phyloP scores from a whole-genome alignment of 2,888 invertebrate genomes.

The Ptychoptera albimana region DNA sequence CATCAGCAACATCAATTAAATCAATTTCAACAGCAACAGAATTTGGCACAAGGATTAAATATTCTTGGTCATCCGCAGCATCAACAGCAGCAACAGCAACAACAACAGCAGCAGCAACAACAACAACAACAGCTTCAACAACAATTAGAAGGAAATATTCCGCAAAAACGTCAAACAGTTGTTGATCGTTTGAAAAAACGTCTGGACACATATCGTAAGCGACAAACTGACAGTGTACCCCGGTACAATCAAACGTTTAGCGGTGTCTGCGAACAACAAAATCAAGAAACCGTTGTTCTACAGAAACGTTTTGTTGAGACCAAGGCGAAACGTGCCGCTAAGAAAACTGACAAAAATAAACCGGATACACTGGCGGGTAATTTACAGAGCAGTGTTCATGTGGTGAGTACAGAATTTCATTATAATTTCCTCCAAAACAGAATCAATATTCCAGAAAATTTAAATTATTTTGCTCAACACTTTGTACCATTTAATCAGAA shows the following conservation, averaged over 20 bases:
- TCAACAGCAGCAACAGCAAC: slow-evolving; percentile 40
- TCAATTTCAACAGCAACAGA: slow-evolving; percentile 24
- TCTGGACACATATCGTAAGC: slow-evolving; percentile 72
- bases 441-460: not conserved
- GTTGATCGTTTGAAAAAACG: slow-evolving; percentile 73
- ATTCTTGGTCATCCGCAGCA: slow-evolving; percentile 22
- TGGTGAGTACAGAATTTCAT: slow-evolving; percentile 39
- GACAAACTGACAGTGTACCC: slow-evolving; percentile 73
- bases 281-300: slow-evolving; percentile 72
- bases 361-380: slow-evolving; percentile 31
- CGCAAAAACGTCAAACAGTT: slow-evolving; percentile 61
- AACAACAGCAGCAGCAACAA: slow-evolving; percentile 38
- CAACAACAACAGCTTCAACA: slow-evolving; percentile 37
- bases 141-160: slow-evolving; percentile 39
- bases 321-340: slow-evolving; percentile 74
- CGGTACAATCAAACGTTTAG: slow-evolving; percentile 78
- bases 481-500: no score
- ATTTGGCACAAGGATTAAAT: slow-evolving; percentile 25
- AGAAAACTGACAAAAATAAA: slow-evolving; percentile 59
- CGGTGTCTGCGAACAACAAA: slow-evolving; percentile 78
- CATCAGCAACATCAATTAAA: slow-evolving; percentile 18
- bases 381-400: slow-evolving; percentile 59
- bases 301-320: slow-evolving; percentile 83
- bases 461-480: not conserved
- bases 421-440: not conserved